These are phyloP conservation scores for Drosophila lacicola DNA, from an alignment of 2,888 invertebrate genomes.

Conservation along the genomic window DNA sequence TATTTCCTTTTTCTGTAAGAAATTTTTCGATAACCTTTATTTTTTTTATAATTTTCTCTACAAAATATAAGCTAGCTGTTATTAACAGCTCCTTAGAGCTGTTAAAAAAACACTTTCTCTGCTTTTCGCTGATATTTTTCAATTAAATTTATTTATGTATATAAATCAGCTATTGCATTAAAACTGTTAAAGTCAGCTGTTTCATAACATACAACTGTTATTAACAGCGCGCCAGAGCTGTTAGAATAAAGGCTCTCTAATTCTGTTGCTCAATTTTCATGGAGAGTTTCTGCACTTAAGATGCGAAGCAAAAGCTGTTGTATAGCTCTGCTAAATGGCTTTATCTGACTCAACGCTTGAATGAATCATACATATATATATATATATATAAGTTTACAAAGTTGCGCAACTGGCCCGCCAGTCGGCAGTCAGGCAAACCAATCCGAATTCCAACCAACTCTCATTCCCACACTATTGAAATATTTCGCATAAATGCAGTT, in stretches of 20 bases:
- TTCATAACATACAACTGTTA: not conserved
- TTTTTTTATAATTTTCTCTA: not conserved
- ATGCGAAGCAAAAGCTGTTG: not conserved
- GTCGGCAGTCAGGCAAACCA: slow-evolving; percentile 36
- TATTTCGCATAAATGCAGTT: slow-evolving; percentile 72
- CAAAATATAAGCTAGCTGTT: too few relatives aligned
- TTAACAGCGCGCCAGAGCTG: slow-evolving; percentile 1
- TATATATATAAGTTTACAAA: slow-evolving; percentile 30
- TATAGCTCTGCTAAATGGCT: not conserved
- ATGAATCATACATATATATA: slow-evolving; percentile 32
- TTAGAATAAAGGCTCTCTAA: not conserved
- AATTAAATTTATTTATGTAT: too few relatives aligned
- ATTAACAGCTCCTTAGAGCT: too few relatives aligned
- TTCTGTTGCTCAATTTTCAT: too few relatives aligned
- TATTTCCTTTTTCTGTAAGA: not conserved
- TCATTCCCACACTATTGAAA: slow-evolving; percentile 75
- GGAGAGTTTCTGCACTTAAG: not conserved
- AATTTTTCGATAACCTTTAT: not conserved
- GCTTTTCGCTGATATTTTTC: too few relatives aligned
- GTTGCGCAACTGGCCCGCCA: slow-evolving; percentile 33
- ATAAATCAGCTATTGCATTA: too few relatives aligned
- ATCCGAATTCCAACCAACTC: slow-evolving; percentile 47
- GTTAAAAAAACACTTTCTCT: not conserved
- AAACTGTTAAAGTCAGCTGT: not conserved
- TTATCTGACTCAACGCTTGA: slow-evolving; percentile 35